These are phyloP conservation scores for Pleuronectes platessa DNA, from an alignment of 2,113 vertebrate species.

Conservation along the genomic window DNA sequence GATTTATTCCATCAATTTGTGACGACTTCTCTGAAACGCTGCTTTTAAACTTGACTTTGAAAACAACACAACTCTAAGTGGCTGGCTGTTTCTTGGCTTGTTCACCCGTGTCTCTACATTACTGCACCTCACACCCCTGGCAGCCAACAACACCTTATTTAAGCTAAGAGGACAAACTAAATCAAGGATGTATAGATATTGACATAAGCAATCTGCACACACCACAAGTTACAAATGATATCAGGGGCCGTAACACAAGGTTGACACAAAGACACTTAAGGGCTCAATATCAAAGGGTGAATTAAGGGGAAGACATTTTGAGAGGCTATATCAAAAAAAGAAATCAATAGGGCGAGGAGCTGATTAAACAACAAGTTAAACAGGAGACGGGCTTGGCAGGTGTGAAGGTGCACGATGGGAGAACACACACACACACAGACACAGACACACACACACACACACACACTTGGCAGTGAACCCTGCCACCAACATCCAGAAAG, in stretches of 20 bases:
- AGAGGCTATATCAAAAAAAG: conserved; percentile 31
- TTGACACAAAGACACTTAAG: conserved; percentile 68
- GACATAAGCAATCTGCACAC: conserved; percentile 59
- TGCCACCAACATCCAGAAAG: conserved; percentile 47
- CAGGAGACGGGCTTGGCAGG: conserved; percentile 53
- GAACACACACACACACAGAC: not conserved
- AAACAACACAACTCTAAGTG: conserved; percentile 17
- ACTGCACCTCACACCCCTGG: conserved; percentile 6
- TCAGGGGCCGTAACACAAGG: conserved; percentile 50
- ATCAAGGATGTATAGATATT: conserved; percentile 58
- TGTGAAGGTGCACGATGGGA: not conserved
- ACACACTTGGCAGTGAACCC: conserved; percentile 38
- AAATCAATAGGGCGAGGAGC: conserved; percentile 43
- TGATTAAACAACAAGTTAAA: conserved; percentile 35
- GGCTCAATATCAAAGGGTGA: conserved; percentile 43
- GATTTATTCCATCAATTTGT: conserved; percentile 9
- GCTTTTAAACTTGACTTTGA: conserved; percentile 32
- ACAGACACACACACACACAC: not conserved
- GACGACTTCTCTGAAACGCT: not conserved
- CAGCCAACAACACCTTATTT: conserved; percentile 35
- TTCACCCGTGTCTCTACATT: conserved; percentile 17
- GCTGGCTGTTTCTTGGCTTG: conserved; percentile 40
- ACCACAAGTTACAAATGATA: conserved; percentile 61
- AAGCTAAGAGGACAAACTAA: conserved; percentile 55
- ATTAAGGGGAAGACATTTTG: conserved; percentile 37